A percentile compares a stretch with the other conserved stretches of the same genome.
phyloP scores from a whole-genome alignment of 2,113 vertebrate species.

The Nycticryphes semicollaris region DNA sequence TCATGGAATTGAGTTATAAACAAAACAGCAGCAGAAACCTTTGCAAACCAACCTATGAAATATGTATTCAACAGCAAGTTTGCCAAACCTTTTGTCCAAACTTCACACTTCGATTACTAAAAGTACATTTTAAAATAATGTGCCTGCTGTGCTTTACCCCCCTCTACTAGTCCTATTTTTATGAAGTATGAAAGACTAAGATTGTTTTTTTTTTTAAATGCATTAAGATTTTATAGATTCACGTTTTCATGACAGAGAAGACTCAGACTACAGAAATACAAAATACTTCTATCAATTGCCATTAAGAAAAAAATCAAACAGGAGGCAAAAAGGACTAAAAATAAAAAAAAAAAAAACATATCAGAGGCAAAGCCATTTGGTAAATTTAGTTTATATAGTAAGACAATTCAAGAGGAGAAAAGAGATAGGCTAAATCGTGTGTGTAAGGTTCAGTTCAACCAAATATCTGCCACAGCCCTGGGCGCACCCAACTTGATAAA shows the following conservation, averaged over 20 bases:
- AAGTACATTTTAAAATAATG: neutral
- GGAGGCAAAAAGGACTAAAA: neutral
- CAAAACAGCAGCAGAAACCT: neutral
- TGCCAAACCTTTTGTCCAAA: neutral
- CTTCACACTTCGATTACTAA: neutral
- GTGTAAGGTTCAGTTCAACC: neutral
- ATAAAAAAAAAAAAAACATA: neutral
- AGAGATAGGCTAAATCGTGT: neutral
- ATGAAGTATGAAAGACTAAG: neutral
- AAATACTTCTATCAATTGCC: neutral
- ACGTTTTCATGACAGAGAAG: neutral
- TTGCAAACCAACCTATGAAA: neutral
- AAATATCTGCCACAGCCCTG: neutral
- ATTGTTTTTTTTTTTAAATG: neutral
- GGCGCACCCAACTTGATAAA: neutral
- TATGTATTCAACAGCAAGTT: neutral
- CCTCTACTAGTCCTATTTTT: neutral
- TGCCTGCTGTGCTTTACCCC: neutral
- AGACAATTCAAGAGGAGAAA: neutral
- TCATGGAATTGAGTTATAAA: neutral
- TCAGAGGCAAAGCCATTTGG: neutral
- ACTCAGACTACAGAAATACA: neutral
- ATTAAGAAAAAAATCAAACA: neutral
- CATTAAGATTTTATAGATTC: neutral
- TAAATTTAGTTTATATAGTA: neutral